Percentiles rank a stretch among this genome's conserved stretches.
Evolutionary conservation across 2,888 invertebrate genomes (phyloP).

Genomic region (Myathropa florea): DNA sequence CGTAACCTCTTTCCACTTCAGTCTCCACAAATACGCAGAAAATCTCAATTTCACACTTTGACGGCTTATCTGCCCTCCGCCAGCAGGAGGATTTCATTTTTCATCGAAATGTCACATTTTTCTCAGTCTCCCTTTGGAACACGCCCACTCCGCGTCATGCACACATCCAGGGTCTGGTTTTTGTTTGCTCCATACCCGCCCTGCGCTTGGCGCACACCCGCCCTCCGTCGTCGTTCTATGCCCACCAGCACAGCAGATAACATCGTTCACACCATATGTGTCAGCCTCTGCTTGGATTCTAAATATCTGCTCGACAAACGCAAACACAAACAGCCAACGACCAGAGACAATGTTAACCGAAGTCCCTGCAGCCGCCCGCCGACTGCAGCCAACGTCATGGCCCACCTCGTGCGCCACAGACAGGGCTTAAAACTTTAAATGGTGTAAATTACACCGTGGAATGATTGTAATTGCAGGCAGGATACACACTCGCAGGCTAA

Average conservation of each 20-base stretch:
- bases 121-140: slow-evolving; percentile 6
- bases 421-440: slow-evolving; percentile 69
- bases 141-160: slow-evolving; percentile 43
- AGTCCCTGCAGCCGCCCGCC: slow-evolving; percentile 19
- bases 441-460: slow-evolving; percentile 66
- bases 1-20: slow-evolving; percentile 37
- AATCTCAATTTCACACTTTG: slow-evolving; percentile 70
- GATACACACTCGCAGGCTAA: slow-evolving; percentile 42
- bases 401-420: slow-evolving; percentile 44
- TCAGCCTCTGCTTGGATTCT: slow-evolving; percentile 51
- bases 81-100: slow-evolving; percentile 64
- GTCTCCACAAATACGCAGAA: slow-evolving; percentile 51
- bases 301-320: slow-evolving; percentile 60
- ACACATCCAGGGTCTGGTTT: slow-evolving; percentile 17
- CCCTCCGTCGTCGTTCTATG: no score
- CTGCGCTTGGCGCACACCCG: neutral
- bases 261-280: slow-evolving; percentile 59
- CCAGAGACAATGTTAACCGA: slow-evolving; percentile 29
- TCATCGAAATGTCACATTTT: slow-evolving; percentile 66
- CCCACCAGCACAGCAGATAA: no score
- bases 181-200: slow-evolving; percentile 30
- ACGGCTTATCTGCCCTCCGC: slow-evolving; percentile 64
- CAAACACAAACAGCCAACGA: slow-evolving; percentile 57
- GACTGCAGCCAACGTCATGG: neutral
- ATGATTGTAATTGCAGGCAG: slow-evolving; percentile 65